phyloP scores from a whole-genome alignment of 2,888 invertebrate species.

The Phymatocera aterrima region DNA sequence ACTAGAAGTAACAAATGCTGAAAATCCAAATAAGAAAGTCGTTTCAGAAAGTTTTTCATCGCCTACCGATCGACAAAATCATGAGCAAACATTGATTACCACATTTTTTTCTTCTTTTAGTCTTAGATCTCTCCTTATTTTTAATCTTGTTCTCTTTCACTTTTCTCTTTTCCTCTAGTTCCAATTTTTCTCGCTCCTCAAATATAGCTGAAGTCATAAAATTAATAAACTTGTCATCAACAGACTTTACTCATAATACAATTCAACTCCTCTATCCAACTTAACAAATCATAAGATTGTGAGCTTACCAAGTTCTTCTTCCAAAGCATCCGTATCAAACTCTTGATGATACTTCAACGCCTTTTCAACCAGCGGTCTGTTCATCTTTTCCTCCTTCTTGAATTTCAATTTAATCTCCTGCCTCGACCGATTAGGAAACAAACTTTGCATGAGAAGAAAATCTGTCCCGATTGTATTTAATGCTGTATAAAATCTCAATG shows the following conservation, averaged over 20 bases:
- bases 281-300: conserved; percentile 4
- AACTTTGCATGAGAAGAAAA: conserved; percentile 90
- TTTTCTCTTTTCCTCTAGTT: conserved; percentile 54
- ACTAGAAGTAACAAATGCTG: conserved; percentile 58
- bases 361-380: conserved; percentile 84
- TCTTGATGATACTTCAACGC: conserved; percentile 83
- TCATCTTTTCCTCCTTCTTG: conserved; percentile 91
- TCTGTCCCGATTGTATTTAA: conserved; percentile 94
- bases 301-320: conserved; percentile 77
- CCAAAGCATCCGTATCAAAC: conserved; percentile 82
- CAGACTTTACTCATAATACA: conserved; percentile 22
- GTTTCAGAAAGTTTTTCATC: neutral
- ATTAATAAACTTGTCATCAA: conserved; percentile 18
- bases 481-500: conserved; percentile 93
- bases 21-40: no score
- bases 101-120: conserved; percentile 47
- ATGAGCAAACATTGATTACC: neutral
- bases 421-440: conserved; percentile 88
- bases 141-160: conserved; percentile 50
- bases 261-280: conserved; percentile 28
- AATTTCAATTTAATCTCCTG: conserved; percentile 94
- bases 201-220: conserved; percentile 57
- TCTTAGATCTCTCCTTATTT: conserved; percentile 47
- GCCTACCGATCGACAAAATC: neutral
- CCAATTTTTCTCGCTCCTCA: conserved; percentile 57